These are phyloP conservation scores for Yasuhikotakia modesta DNA, from an alignment of 2,797 vertebrate genomes.

Conservation along the genomic window DNA sequence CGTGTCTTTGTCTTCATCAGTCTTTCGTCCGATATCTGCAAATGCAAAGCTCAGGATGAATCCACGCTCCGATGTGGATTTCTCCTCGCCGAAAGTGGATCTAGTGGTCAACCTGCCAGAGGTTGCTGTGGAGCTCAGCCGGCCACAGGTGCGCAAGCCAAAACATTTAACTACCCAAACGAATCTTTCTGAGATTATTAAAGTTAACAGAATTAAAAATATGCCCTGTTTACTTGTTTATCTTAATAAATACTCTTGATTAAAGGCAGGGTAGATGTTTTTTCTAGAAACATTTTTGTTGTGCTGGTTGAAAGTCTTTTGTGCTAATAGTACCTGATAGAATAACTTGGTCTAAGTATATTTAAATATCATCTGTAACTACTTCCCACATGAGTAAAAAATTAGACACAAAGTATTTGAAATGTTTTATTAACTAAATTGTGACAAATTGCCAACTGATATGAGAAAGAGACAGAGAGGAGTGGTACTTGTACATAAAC, in stretches of 20 bases:
- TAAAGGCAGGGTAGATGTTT: too few species aligned
- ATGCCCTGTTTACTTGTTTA: neutral
- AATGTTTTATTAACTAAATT: too few species aligned
- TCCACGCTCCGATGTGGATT: slow-evolving; percentile 90
- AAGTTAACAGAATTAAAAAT: neutral
- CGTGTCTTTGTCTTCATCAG: slow-evolving; percentile 70
- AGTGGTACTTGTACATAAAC: too few species aligned
- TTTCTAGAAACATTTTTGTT: too few species aligned
- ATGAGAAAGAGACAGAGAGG: too few species aligned
- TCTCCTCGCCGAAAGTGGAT: slow-evolving; percentile 92
- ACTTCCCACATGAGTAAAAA: too few species aligned
- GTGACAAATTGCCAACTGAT: too few species aligned
- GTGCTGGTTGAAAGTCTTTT: too few species aligned
- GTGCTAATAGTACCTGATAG: too few species aligned
- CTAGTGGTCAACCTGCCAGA: slow-evolving; percentile 88
- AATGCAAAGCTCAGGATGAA: slow-evolving; percentile 95
- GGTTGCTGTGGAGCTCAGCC: slow-evolving; percentile 91
- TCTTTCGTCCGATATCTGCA: slow-evolving; percentile 94
- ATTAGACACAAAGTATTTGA: too few species aligned
- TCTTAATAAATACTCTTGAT: neutral
- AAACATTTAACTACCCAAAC: neutral
- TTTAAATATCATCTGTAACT: too few species aligned
- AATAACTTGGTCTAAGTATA: too few species aligned
- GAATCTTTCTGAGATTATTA: neutral
- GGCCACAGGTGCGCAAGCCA: slow-evolving; percentile 82